These are phyloP conservation scores for Fragum whitleyi DNA, from an alignment of 2,888 invertebrate genomes.

Conservation along the genomic window DNA sequence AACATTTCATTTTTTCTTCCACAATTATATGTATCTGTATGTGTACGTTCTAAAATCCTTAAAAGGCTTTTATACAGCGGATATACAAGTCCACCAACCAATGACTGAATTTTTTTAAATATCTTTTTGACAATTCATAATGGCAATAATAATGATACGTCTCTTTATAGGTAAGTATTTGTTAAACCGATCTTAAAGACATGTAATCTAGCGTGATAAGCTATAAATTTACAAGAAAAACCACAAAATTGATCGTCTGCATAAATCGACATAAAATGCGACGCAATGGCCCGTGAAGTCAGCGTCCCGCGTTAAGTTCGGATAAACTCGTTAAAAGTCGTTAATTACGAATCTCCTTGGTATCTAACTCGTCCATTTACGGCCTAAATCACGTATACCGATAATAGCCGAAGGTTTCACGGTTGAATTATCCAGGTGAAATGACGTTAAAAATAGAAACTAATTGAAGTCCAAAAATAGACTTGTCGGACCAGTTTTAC, in stretches of 20 bases:
- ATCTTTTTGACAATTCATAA: too few species aligned
- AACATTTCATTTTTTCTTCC: too few species aligned
- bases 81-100: too few species aligned
- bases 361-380: not conserved
- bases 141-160: too few species aligned
- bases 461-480: constrained; percentile 49
- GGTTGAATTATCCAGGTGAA: constrained; percentile 20
- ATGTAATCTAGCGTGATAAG: too few species aligned
- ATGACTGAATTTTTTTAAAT: too few species aligned
- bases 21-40: too few species aligned
- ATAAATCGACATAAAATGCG: not conserved
- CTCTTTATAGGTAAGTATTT: too few species aligned
- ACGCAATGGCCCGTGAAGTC: not conserved
- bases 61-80: too few species aligned
- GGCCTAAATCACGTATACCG: not conserved
- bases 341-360: not conserved
- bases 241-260: not conserved
- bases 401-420: not conserved
- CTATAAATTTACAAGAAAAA: not conserved
- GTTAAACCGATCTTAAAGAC: too few species aligned
- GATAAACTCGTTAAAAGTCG: not conserved
- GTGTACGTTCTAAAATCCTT: too few species aligned
- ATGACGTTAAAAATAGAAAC: constrained; percentile 10
- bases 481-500: constrained; percentile 72
- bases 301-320: not conserved